Conservation (phyloP, 2,113 vertebrate species). For the Dendrocopos noguchii region DNA sequence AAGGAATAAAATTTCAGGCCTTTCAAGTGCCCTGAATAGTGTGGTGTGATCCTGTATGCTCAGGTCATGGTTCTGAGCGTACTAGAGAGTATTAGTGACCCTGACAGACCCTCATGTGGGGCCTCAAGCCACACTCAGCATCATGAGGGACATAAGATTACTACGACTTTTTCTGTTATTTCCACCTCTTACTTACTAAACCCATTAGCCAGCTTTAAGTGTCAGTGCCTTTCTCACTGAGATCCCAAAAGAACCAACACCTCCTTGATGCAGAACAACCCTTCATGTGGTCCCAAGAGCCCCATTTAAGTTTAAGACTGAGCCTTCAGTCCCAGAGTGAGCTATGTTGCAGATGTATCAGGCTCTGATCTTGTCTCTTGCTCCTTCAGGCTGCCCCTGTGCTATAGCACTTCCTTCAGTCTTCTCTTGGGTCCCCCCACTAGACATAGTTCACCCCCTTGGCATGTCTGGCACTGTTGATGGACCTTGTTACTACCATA, state of each 20-base stretch:
- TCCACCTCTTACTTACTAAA: neutral
- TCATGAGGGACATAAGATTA: neutral
- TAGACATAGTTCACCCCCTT: neutral
- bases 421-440: neutral
- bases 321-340: neutral
- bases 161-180: neutral
- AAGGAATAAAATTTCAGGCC: neutral
- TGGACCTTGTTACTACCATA: neutral
- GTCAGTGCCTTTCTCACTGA: neutral
- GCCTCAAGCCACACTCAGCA: neutral
- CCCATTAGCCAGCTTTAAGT: neutral
- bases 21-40: neutral
- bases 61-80: neutral
- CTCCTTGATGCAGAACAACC: neutral
- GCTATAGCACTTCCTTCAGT: neutral
- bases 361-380: neutral
- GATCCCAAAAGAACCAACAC: neutral
- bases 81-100: neutral
- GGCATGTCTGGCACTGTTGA: accelerated
- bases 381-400: neutral
- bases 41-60: neutral
- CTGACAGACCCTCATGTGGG: neutral
- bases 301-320: neutral
- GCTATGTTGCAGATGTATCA: neutral
- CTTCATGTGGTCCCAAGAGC: neutral